Evolutionary conservation across 2,888 invertebrate species (phyloP).

Genomic region (Boloria euphrosyne): DNA sequence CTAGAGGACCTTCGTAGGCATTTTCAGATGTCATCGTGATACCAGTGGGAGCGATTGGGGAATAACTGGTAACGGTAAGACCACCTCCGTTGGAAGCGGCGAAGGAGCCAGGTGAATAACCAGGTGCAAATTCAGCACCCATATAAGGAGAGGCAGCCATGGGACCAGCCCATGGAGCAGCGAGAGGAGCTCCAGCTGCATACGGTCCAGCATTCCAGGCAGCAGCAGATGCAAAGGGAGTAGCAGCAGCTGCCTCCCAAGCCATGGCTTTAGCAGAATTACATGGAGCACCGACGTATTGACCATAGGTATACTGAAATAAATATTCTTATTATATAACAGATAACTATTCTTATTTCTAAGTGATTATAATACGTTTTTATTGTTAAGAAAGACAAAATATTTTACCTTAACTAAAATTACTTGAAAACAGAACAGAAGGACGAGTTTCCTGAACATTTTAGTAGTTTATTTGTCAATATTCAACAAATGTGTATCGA

Average conservation of each 20-base stretch:
- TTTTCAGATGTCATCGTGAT: constrained; percentile 53
- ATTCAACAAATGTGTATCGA: not conserved
- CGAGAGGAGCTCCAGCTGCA: constrained; percentile 11
- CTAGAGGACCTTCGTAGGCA: constrained; percentile 44
- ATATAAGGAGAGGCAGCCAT: constrained; percentile 6
- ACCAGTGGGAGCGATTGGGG: constrained; percentile 53
- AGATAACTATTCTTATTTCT: not conserved
- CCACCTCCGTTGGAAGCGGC: constrained; percentile 36
- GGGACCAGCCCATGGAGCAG: constrained; percentile 20
- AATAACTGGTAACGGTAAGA: constrained; percentile 44
- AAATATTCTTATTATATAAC: not conserved
- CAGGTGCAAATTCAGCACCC: constrained; percentile 20
- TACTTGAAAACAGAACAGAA: constrained; percentile 23
- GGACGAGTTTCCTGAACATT: not conserved
- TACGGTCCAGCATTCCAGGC: constrained; percentile 14
- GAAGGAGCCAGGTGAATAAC: constrained; percentile 16
- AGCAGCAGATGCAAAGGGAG: constrained; percentile 2
- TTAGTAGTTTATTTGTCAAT: not conserved
- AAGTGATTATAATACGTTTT: constrained; percentile 14
- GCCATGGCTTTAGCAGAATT: constrained; percentile 22
- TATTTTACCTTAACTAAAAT: constrained; percentile 19
- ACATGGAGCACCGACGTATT: constrained; percentile 31
- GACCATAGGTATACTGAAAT: constrained; percentile 36
- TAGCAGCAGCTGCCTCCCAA: constrained; percentile 15
- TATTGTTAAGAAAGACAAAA: not conserved